Evolutionary conservation across 2,888 invertebrate genomes (phyloP).

Genomic region (Boloria selene): DNA sequence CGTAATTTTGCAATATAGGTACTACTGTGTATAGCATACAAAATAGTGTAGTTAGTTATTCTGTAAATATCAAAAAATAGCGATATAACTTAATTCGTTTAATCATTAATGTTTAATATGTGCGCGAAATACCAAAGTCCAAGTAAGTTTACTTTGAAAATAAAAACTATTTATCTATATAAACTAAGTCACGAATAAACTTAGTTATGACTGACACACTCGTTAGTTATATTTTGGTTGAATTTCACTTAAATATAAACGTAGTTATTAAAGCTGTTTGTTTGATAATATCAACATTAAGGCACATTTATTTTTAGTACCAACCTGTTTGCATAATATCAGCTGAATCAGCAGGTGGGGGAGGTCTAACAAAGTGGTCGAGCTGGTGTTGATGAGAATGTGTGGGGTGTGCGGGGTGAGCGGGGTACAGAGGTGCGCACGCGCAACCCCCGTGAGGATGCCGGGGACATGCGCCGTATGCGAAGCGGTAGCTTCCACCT

Average conservation of each 20-base stretch:
- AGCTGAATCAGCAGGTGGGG: slow-evolving; percentile 75
- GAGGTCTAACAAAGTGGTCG: slow-evolving; percentile 80
- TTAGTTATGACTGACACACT: too few species aligned
- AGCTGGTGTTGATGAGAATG: slow-evolving; percentile 80
- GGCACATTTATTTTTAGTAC: neutral
- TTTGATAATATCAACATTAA: neutral
- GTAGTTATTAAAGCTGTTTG: neutral
- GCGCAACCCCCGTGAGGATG: slow-evolving; percentile 90
- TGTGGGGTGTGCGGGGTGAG: slow-evolving; percentile 76
- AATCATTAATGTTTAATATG: too few species aligned
- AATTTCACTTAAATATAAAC: neutral
- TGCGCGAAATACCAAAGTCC: too few species aligned
- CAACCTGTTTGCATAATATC: slow-evolving; percentile 78
- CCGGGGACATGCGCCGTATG: slow-evolving; percentile 85
- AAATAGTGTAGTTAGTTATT: neutral
- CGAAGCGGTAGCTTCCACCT: slow-evolving; percentile 73
- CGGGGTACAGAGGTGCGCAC: slow-evolving; percentile 81
- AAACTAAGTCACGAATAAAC: too few species aligned
- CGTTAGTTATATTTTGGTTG: too few species aligned
- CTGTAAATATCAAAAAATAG: too few species aligned
- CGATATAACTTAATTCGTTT: too few species aligned
- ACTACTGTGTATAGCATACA: neutral
- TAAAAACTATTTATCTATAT: too few species aligned
- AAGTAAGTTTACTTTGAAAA: too few species aligned
- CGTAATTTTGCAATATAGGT: neutral